A percentile compares a stretch with the other conserved stretches of the same genome.
Evolutionary conservation across 2,113 vertebrate genomes (phyloP).

Genomic region (Ibidorhyncha struthersii): DNA sequence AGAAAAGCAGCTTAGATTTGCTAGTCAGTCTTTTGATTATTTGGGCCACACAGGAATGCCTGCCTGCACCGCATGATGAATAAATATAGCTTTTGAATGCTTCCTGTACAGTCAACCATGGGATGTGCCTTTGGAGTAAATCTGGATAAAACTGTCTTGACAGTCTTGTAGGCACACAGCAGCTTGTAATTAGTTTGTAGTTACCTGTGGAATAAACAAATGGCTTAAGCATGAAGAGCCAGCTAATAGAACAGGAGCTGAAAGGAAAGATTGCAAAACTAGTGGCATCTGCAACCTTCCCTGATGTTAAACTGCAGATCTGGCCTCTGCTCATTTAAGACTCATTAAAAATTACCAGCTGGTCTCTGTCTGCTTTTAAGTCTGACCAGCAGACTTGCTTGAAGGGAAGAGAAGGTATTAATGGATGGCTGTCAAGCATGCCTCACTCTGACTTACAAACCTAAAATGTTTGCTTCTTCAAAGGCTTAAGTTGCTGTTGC

Average conservation of each 20-base stretch:
- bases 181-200: not conserved
- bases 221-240: not conserved
- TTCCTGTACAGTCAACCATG: not conserved
- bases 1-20: not conserved
- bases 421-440: not conserved
- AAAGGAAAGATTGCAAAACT: not conserved
- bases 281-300: not conserved
- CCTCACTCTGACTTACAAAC: not conserved
- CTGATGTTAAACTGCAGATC: not conserved
- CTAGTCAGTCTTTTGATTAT: not conserved
- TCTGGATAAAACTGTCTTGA: not conserved
- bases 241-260: not conserved
- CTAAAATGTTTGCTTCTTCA: constrained; percentile 13
- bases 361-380: not conserved
- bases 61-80: not conserved
- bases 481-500: constrained; percentile 89
- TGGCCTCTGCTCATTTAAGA: not conserved
- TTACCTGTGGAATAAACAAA: not conserved
- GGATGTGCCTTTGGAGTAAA: not conserved
- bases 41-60: not conserved
- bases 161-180: not conserved
- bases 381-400: not conserved
- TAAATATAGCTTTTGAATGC: not conserved
- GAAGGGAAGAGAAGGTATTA: not conserved
- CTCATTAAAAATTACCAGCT: not conserved